These are phyloP conservation scores for Mimumesa dahlbomi DNA, from an alignment of 2,888 invertebrate genomes.

Conservation along the genomic window DNA sequence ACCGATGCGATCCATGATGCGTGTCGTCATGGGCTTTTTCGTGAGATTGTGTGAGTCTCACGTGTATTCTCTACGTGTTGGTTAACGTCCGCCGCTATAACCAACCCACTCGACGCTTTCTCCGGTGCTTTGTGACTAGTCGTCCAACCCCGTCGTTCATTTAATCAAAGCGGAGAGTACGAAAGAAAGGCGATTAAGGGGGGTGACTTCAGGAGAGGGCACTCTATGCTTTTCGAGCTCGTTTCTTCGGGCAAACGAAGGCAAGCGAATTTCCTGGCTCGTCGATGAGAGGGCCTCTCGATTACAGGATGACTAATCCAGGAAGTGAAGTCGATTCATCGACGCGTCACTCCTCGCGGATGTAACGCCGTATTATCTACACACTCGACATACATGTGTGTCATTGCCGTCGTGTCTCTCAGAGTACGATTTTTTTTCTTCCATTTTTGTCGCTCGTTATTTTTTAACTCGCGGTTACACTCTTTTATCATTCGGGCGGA, in stretches of 20 bases:
- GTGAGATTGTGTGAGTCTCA: too few relatives aligned
- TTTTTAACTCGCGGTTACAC: too few relatives aligned
- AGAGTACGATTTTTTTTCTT: too few relatives aligned
- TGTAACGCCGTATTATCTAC: too few relatives aligned
- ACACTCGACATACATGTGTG: too few relatives aligned
- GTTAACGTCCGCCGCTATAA: too few relatives aligned
- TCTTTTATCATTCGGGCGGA: too few relatives aligned
- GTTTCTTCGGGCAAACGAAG: constrained; percentile 17
- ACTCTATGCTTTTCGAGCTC: constrained; percentile 24
- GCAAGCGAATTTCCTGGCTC: constrained; percentile 45
- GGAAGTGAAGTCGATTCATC: constrained; percentile 36
- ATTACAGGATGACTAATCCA: constrained; percentile 47
- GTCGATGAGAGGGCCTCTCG: constrained; percentile 29
- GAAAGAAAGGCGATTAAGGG: constrained; percentile 42
- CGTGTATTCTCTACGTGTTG: too few relatives aligned
- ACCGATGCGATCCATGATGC: too few relatives aligned
- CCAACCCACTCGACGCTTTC: too few relatives aligned
- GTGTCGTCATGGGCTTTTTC: too few relatives aligned
- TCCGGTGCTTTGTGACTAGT: constrained; percentile 16
- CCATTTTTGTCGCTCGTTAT: background rate
- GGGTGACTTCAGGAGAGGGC: background rate
- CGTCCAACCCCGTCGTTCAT: constrained; percentile 31
- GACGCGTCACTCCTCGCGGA: background rate
- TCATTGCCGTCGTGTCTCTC: too few relatives aligned
- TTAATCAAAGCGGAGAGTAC: constrained; percentile 40